Evolutionary conservation across 2,113 vertebrate species (phyloP).

Genomic region (Xyliphius kryptos): DNA sequence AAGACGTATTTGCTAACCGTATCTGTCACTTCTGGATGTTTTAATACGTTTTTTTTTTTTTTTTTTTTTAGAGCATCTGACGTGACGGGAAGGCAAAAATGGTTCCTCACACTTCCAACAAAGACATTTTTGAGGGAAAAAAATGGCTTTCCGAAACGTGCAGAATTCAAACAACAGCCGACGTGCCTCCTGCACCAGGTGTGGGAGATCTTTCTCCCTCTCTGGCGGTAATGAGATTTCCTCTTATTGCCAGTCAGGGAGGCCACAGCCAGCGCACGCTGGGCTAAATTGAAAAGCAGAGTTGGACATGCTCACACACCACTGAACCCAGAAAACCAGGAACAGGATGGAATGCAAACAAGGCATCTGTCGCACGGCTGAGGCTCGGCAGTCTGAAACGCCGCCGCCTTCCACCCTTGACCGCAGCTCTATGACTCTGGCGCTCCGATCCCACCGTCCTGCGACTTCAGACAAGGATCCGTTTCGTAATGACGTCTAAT

Average conservation of each 20-base stretch:
- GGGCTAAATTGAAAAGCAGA: constrained; percentile 45
- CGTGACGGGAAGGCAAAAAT: no score
- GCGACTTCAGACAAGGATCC: constrained; percentile 19
- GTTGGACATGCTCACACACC: constrained; percentile 28
- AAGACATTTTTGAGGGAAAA: no score
- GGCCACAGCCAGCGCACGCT: constrained; percentile 32
- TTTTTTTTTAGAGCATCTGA: no score
- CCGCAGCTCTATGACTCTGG: no score
- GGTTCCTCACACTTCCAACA: no score
- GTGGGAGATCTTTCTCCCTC: constrained; percentile 19
- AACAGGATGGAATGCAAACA: constrained; percentile 34
- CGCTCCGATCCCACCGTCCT: constrained; percentile 13
- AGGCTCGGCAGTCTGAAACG: constrained; percentile 5
- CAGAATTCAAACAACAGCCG: constrained; percentile 45
- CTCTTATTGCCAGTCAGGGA: constrained; percentile 19
- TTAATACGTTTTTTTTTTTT: no score
- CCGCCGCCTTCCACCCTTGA: background rate
- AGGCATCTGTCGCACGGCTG: constrained; percentile 20
- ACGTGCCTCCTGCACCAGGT: constrained; percentile 42
- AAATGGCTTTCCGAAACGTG: no score
- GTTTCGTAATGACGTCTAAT: constrained; percentile 29
- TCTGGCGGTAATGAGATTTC: constrained; percentile 46
- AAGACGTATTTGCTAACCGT: no score
- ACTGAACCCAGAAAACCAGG: constrained; percentile 26
- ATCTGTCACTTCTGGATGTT: no score